phyloP scores from a whole-genome alignment of 2,113 vertebrate species.

The Xiphophorus maculatus region DNA sequence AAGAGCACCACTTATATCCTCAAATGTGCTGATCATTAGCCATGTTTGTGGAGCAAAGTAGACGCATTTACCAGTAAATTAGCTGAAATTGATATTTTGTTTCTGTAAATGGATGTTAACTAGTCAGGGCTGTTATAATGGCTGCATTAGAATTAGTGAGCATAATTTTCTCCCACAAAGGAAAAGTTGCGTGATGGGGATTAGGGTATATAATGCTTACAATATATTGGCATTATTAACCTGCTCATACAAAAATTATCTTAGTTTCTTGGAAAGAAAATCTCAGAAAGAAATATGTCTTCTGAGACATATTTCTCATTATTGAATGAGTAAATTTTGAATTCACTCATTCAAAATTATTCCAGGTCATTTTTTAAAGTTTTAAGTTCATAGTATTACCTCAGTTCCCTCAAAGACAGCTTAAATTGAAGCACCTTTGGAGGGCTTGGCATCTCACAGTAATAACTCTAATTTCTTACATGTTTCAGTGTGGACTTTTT shows the following conservation, averaged over 20 bases:
- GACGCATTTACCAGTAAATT: constrained; percentile 36
- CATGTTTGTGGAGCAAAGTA: not conserved
- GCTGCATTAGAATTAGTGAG: constrained; percentile 27
- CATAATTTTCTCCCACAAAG: constrained; percentile 36
- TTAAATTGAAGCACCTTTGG: not conserved
- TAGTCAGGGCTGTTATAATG: constrained; percentile 38
- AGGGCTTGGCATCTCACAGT: not conserved
- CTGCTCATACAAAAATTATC: not conserved
- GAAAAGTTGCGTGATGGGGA: constrained; percentile 21
- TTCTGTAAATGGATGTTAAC: constrained; percentile 42
- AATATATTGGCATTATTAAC: not conserved
- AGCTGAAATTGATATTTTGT: constrained; percentile 37
- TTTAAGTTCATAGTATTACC: not conserved
- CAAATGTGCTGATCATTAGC: constrained; percentile 1
- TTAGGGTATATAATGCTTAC: constrained; percentile 17
- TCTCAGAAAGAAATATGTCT: not conserved
- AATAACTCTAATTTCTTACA: constrained; percentile 25
- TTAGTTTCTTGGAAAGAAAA: not conserved
- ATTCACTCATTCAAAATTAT: not conserved
- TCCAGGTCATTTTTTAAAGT: not conserved
- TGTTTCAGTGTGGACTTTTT: constrained; percentile 23
- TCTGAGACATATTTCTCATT: not conserved
- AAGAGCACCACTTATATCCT: not conserved
- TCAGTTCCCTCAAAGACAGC: not conserved
- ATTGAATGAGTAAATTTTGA: not conserved